Evolutionary conservation across 2,797 vertebrate genomes (phyloP).

Genomic region (Ptychadena robeensis): DNA sequence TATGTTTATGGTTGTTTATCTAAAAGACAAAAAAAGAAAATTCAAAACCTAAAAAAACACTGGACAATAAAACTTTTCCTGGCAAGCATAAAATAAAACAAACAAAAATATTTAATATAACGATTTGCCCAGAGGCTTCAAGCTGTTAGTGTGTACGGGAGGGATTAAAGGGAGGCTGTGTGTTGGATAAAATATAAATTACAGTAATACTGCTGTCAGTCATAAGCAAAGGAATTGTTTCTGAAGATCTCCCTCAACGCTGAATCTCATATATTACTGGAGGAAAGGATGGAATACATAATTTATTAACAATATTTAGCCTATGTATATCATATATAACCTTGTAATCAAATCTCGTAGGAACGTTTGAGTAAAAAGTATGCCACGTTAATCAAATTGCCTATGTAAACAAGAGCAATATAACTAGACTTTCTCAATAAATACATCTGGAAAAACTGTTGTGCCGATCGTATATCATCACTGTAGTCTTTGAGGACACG

Average conservation of each 20-base stretch:
- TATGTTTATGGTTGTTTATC: not conserved
- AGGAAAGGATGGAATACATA: slow-evolving; percentile 70
- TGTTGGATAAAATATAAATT: slow-evolving; percentile 76
- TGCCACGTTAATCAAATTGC: slow-evolving; percentile 65
- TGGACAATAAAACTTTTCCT: slow-evolving; percentile 43
- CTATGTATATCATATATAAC: slow-evolving; percentile 64
- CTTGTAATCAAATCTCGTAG: slow-evolving; percentile 66
- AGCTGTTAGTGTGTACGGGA: slow-evolving; percentile 71
- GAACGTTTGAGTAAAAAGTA: slow-evolving; percentile 67
- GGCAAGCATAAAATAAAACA: slow-evolving; percentile 38
- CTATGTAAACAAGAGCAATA: slow-evolving; percentile 59
- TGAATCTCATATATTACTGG: slow-evolving; percentile 73
- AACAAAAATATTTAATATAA: slow-evolving; percentile 65
- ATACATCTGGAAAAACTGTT: slow-evolving; percentile 20
- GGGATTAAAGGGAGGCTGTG: slow-evolving; percentile 71
- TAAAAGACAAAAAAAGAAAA: slow-evolving; percentile 15
- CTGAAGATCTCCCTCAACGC: slow-evolving; percentile 73
- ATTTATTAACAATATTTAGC: slow-evolving; percentile 71
- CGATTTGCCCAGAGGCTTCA: slow-evolving; percentile 73
- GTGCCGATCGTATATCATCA: not conserved
- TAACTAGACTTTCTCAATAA: slow-evolving; percentile 16
- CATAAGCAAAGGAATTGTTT: slow-evolving; percentile 72
- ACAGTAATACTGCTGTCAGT: slow-evolving; percentile 77
- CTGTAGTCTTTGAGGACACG: not conserved
- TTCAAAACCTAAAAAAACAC: slow-evolving; percentile 41